Evolutionary conservation across 1,140 invertebrate genomes (phyloP), one percentile per base, ranked within the genome.

Genomic region (Rhynchophorus ferrugineus): DNA sequence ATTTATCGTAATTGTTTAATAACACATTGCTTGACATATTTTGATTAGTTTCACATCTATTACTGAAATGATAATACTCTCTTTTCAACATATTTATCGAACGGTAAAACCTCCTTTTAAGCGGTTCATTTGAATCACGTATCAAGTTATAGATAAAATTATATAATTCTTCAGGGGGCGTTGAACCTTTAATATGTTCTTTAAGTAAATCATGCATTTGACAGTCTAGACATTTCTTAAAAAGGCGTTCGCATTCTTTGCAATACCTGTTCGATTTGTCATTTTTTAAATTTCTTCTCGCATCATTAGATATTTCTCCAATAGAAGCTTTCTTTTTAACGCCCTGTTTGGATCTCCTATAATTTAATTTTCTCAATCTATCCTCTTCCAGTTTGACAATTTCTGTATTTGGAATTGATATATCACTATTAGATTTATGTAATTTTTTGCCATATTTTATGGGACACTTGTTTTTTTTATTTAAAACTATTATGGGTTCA

Each of bases 171-270:
- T 19, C 29, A 13, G 21, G 14, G 34, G 39, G 14, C 3, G 24
- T 51, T 20, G 19, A 44, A 11, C 49, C 49, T 5, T 24, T 51
- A 7, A 51, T 13, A 16, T 51, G 49, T 35, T 34, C 44, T 24
- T 44, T 51, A 13, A 51, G 22, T 1, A 36, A 2, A 7, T 34
- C 5, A 8, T 35, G 35, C 38, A 51, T 24, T 18, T 19, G 42
- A 35, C 49, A 51, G 11, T 51, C 39, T n/a, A 18, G 11, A 24
- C 49, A 51, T 34, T 29, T 38, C 17, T 44, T 38, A 16, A 36
- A 39, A 24, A 36, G 18, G 20, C 21, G 7, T n/a, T 33, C 42
- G 22, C 49, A 51, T 22, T 51, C 41, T 5, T 39, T 22, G 24
- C 49, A 51, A 11, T n/a, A 9, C 20, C 38, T 14, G 18, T 33